phyloP scores from a whole-genome alignment of 2,113 vertebrate genomes.

The Fukomys damarensis region DNA sequence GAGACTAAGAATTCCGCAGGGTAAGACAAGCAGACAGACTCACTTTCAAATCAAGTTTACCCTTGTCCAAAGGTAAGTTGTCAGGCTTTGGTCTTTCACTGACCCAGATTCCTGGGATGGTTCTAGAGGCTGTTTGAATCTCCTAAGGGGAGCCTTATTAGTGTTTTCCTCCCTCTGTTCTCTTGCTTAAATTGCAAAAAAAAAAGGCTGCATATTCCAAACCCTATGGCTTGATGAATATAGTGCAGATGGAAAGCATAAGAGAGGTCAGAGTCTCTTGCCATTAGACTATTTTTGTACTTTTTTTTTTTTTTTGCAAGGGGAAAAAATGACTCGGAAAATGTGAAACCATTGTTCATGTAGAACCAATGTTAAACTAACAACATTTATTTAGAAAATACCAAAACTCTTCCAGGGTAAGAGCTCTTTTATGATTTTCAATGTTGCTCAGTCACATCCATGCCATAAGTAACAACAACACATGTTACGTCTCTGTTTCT shows the following conservation, averaged over 20 bases:
- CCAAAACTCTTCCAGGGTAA: constrained; percentile 51
- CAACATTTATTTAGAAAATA: constrained; percentile 59
- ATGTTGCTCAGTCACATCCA: background rate
- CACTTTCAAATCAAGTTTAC: constrained; percentile 28
- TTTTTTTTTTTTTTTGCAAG: constrained; percentile 60
- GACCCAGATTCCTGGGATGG: constrained; percentile 55
- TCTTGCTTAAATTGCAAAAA: constrained; percentile 63
- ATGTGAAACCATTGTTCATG: constrained; percentile 48
- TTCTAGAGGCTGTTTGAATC: background rate
- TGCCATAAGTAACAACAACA: constrained; percentile 44
- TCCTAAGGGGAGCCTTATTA: constrained; percentile 45
- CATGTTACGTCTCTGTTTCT: constrained; percentile 41
- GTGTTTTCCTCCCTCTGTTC: background rate
- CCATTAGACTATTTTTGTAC: constrained; percentile 35
- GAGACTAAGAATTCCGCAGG: constrained; percentile 15
- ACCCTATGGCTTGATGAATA: constrained; percentile 65
- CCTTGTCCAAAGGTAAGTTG: constrained; percentile 27
- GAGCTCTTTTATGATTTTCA: constrained; percentile 56
- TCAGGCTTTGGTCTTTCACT: constrained; percentile 57
- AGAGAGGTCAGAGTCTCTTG: constrained; percentile 61
- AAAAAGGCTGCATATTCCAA: constrained; percentile 34
- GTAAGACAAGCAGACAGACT: background rate
- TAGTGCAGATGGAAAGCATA: constrained; percentile 61
- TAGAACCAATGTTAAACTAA: constrained; percentile 42
- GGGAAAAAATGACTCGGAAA: constrained; percentile 61